Percentiles rank a stretch among this genome's conserved stretches.
phyloP scores from a whole-genome alignment of 2,888 invertebrate species.

The Drosophila cracens region DNA sequence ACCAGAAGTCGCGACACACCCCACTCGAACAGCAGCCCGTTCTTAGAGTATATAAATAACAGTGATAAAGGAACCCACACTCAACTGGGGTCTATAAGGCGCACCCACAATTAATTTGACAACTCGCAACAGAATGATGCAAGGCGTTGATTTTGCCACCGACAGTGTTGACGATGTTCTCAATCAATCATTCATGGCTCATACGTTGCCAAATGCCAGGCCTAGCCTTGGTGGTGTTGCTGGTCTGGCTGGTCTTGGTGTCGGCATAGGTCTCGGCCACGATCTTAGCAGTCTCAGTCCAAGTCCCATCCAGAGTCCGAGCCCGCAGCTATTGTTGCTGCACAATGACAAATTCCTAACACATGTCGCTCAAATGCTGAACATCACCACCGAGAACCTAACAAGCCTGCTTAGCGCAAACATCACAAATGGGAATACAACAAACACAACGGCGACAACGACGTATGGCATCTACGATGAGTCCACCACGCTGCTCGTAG shows the following conservation, averaged over 20 bases:
- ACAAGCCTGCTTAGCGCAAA: constrained; percentile 68
- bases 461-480: constrained; percentile 35
- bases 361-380: constrained; percentile 82
- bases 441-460: constrained; percentile 11
- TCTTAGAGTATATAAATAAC: constrained; percentile 64
- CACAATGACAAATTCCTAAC: constrained; percentile 80
- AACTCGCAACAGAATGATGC: constrained; percentile 61
- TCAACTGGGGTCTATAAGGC: constrained; percentile 13
- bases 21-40: constrained; percentile 20
- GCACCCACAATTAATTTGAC: constrained; percentile 70
- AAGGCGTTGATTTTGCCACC: constrained; percentile 58
- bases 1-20: neutral
- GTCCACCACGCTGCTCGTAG: constrained; percentile 71
- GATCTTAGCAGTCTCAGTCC: neutral
- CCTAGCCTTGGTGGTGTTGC: neutral
- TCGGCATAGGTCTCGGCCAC: neutral
- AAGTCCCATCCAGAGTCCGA: constrained; percentile 20
- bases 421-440: constrained; percentile 37
- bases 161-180: constrained; percentile 65
- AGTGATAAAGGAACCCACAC: constrained; percentile 45
- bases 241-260: neutral
- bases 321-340: constrained; percentile 70
- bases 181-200: constrained; percentile 77
- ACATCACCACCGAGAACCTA: constrained; percentile 82
- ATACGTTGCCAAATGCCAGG: constrained; percentile 56